A percentile compares a stretch with the other conserved stretches of the same genome.
Conservation (phyloP, 2,113 vertebrate species). For the Craseonycteris thonglongyai region DNA sequence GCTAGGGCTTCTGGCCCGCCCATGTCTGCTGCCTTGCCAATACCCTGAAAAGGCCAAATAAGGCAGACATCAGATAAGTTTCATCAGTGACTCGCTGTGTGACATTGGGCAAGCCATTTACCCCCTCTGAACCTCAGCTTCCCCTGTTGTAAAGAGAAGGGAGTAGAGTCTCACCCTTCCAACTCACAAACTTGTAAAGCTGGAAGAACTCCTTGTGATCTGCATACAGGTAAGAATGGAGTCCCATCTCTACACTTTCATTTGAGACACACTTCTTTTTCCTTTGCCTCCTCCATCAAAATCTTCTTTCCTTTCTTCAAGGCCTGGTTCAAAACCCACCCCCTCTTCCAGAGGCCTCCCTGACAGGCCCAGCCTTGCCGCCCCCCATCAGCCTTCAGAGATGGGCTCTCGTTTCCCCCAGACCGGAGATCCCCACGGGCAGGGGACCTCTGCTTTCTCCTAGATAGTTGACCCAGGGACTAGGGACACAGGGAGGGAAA, state of each 20-base stretch:
- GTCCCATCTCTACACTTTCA: not conserved
- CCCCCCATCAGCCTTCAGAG: not conserved
- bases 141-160: not conserved
- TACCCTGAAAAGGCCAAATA: not conserved
- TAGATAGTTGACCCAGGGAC: not conserved
- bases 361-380: not conserved
- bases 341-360: not conserved
- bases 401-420: not conserved
- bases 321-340: not conserved
- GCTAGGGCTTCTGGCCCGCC: not conserved
- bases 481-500: not conserved
- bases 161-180: not conserved
- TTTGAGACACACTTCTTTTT: not conserved
- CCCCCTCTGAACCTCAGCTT: conserved; percentile 12
- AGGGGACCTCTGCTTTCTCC: not conserved
- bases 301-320: not conserved
- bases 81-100: not conserved
- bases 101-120: not conserved
- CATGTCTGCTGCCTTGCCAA: not conserved
- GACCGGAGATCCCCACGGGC: not conserved
- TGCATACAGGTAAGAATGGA: not conserved
- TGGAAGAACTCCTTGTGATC: not conserved
- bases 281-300: not conserved
- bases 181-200: not conserved
- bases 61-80: not conserved